Percentiles rank a stretch among this genome's conserved stretches.
These are phyloP conservation scores for Eudorcas thomsonii DNA, from an alignment of 2,113 vertebrate genomes.

Conservation along the genomic window DNA sequence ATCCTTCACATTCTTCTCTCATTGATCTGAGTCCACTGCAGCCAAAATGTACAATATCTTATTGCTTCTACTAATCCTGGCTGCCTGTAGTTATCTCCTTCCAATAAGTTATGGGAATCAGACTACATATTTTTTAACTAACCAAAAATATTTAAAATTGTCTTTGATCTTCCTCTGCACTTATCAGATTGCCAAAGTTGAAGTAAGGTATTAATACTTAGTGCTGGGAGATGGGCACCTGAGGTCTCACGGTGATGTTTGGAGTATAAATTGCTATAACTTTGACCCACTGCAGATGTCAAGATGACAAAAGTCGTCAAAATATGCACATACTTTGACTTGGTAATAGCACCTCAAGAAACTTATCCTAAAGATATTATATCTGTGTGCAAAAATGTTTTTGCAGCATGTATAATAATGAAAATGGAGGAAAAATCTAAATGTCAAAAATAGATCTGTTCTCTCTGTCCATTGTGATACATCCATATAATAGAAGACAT, in stretches of 20 bases:
- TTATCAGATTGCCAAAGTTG: background rate
- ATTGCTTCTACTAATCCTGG: background rate
- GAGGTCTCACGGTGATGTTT: rapidly evolving
- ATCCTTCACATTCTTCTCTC: background rate
- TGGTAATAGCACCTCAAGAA: background rate
- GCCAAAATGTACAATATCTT: background rate
- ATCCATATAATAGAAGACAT: background rate
- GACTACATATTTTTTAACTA: background rate
- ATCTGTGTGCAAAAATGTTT: background rate
- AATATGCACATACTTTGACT: background rate
- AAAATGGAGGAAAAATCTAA: background rate
- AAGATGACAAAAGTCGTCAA: background rate
- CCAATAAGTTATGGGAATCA: background rate
- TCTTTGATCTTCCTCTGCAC: background rate
- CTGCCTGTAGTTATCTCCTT: background rate
- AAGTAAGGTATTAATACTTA: background rate
- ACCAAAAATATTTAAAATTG: background rate
- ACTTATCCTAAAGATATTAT: background rate
- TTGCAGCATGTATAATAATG: background rate
- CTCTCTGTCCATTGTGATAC: background rate
- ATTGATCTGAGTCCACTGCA: background rate
- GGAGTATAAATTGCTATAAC: background rate
- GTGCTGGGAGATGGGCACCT: background rate
- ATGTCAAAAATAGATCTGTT: background rate
- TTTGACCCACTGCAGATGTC: background rate